Evolutionary conservation across 2,797 vertebrate genomes (phyloP), one percentile per base, ranked within the genome.

Genomic region (Poeciliopsis paucimaculata): DNA sequence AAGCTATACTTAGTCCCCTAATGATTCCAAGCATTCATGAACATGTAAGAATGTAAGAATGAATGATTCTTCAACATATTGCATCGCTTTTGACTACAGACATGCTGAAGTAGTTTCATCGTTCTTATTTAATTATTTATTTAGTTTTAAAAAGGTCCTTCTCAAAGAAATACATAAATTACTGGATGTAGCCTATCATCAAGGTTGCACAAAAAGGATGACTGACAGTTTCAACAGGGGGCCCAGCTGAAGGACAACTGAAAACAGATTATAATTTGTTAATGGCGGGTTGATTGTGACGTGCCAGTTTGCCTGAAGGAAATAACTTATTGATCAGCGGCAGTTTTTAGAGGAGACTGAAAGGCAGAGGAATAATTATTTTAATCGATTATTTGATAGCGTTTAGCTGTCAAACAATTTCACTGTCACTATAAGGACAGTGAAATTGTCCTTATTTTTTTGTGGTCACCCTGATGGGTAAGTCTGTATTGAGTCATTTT

Each of bases 401-500:
- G 78, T 81, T 31, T 89, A 62, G 84, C n/a, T n/a, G n/a, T n/a
- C n/a, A n/a, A n/a, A n/a, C n/a, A n/a, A n/a, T n/a, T n/a, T n/a
- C n/a, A n/a, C n/a, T n/a, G n/a, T n/a, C n/a, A n/a, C n/a, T n/a
- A n/a, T n/a, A n/a, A n/a, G n/a, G 75, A 77, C 72, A 81, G 57
- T 83, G 51, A 87, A 82, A 75, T 81, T 86, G 89, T 89, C 92
- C 90, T 94, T 92, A 89, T 94, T 93, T 84, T 83, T 81, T 68
- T 79, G 53, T n/a, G 23, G 76, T 75, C 49, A 7, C 72, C 43
- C 51, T 80, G 75, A 15, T 70, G 36, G n/a, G 57, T 47, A 20
- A 79, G 47, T 45, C 28, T 12, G 51, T 55, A 75, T 28, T 57
- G 18, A 68, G 5, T 62, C 10, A 1, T 43, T 15, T 34, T 36